Evolutionary conservation across 2,797 vertebrate species (phyloP).

Genomic region (Vespertilio murinus): DNA sequence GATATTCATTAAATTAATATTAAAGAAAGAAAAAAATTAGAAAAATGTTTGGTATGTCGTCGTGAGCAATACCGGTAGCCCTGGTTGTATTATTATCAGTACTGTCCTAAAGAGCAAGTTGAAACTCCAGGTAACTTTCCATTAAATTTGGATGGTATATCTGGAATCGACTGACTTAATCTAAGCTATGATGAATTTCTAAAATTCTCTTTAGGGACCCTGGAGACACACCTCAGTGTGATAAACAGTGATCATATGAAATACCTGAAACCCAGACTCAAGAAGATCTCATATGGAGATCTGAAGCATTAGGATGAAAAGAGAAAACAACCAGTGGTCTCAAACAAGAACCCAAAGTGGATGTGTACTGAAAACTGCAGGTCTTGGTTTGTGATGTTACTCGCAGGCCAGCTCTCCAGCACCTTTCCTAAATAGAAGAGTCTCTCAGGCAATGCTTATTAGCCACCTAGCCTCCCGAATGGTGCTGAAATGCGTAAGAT

Average conservation of each 20-base stretch:
- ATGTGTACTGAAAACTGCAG: background rate
- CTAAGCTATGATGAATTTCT: background rate
- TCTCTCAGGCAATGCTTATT: background rate
- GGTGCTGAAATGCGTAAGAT: background rate
- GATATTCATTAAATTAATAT: background rate
- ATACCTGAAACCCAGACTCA: background rate
- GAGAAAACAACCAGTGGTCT: background rate
- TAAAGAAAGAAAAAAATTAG: background rate
- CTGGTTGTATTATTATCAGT: background rate
- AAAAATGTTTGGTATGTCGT: background rate
- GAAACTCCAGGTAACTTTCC: background rate
- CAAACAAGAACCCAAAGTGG: background rate
- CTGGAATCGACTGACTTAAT: background rate
- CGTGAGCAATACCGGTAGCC: background rate
- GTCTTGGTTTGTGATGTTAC: background rate
- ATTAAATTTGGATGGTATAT: background rate
- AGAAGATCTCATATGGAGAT: background rate
- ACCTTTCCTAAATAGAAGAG: background rate
- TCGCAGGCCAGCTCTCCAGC: background rate
- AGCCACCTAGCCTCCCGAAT: background rate
- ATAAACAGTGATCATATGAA: background rate
- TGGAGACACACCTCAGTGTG: background rate
- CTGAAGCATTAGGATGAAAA: background rate
- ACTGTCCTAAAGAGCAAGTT: background rate
- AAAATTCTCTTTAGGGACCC: background rate